phyloP scores from a whole-genome alignment of 1,140 invertebrate genomes.

The Vanessa tameamea region DNA sequence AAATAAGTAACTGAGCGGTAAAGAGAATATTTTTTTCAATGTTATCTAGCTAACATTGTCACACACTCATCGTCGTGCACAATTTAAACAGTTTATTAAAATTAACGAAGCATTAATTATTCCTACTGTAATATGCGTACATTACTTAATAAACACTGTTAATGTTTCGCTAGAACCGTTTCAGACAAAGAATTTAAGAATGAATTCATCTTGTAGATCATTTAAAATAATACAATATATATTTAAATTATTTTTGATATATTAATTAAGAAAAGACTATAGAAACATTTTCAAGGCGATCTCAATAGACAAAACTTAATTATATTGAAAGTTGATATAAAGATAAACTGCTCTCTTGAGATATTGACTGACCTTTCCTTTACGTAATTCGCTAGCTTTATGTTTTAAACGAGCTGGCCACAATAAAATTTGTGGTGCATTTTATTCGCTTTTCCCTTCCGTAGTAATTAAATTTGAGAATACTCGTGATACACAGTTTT shows the following conservation, averaged over 20 bases:
- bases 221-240: background rate
- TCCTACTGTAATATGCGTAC: slow-evolving; percentile 28
- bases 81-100: slow-evolving; percentile 45
- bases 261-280: slow-evolving; percentile 3
- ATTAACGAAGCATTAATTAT: slow-evolving; percentile 51
- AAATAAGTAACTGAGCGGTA: no score
- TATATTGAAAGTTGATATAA: slow-evolving; percentile 3
- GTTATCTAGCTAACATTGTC: slow-evolving; percentile 31
- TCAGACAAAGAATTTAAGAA: background rate
- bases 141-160: slow-evolving; percentile 17
- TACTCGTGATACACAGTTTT: background rate
- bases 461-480: background rate
- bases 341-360: background rate
- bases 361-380: slow-evolving; percentile 1
- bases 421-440: background rate
- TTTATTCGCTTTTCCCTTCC: background rate
- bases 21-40: background rate
- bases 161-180: slow-evolving; percentile 3
- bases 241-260: background rate
- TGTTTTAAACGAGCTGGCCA: background rate
- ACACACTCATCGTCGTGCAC: slow-evolving; percentile 36
- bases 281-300: background rate
- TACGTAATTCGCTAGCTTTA: slow-evolving; percentile 2
- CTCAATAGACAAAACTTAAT: background rate
- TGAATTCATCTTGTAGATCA: background rate